Conservation (phyloP, 2,797 vertebrate genomes). For the Mastacembelus armatus region DNA sequence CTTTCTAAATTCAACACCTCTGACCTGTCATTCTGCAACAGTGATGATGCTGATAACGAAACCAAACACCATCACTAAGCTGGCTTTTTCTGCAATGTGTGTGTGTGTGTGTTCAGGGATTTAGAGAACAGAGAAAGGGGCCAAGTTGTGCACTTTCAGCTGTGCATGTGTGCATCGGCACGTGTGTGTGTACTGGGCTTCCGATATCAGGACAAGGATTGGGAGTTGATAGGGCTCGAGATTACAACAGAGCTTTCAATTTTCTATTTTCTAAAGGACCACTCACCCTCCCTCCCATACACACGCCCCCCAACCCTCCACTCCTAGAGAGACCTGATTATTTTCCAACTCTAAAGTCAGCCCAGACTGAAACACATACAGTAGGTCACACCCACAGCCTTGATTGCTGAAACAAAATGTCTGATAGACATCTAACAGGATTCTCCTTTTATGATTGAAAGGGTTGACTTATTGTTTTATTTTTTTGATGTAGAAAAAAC, state of each 20-base stretch:
- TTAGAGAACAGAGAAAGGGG: conserved; percentile 45
- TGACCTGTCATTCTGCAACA: conserved; percentile 57
- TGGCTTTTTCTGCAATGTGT: conserved; percentile 30
- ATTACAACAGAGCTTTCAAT: conserved; percentile 74
- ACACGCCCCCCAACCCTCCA: neutral
- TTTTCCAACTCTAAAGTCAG: conserved; percentile 52
- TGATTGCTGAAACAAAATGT: neutral
- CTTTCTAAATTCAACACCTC: conserved; percentile 57
- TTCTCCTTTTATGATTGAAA: conserved; percentile 6
- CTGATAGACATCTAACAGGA: neutral
- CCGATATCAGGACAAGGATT: conserved; percentile 54
- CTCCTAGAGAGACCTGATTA: conserved; percentile 42
- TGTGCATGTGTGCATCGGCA: conserved; percentile 19
- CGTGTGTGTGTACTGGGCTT: conserved; percentile 41
- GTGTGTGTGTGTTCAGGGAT: conserved; percentile 41
- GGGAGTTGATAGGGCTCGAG: conserved; percentile 60
- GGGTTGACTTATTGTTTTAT: conserved; percentile 10
- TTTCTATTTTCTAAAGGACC: conserved; percentile 60
- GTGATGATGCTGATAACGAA: conserved; percentile 56
- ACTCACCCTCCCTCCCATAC: too few relatives aligned
- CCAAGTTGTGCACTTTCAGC: conserved; percentile 30
- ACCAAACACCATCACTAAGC: conserved; percentile 66
- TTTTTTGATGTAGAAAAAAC: conserved; percentile 18
- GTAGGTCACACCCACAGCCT: conserved; percentile 17
- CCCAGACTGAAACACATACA: conserved; percentile 27